A percentile compares a stretch with the other conserved stretches of the same genome.
Evolutionary conservation across 1,140 invertebrate genomes (phyloP).

Genomic region (Bombus balteatus): DNA sequence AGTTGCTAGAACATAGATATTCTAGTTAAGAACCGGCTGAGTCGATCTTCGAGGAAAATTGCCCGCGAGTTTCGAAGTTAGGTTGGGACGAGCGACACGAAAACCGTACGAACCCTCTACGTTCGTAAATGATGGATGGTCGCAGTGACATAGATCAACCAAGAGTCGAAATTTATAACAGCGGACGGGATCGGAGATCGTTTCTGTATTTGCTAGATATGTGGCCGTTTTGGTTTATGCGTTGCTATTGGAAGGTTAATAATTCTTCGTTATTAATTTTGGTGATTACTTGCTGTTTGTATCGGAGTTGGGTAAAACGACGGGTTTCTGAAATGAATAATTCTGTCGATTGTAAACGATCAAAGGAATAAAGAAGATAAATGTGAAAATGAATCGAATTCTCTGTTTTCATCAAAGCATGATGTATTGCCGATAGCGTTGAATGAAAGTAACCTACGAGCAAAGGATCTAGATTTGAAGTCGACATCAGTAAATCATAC

Average conservation of each 20-base stretch:
- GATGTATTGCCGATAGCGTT: neutral
- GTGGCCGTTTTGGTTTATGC: neutral
- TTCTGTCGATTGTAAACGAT: neutral
- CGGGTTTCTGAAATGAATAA: neutral
- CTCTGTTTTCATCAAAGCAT: neutral
- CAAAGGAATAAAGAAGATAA: neutral
- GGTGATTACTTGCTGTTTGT: neutral
- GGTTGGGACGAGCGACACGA: neutral
- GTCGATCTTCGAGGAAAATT: conserved; percentile 2
- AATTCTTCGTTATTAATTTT: conserved; percentile 38
- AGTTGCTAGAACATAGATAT: conserved; percentile 60
- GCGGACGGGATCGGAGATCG: neutral
- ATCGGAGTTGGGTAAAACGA: neutral
- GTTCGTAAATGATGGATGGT: conserved; percentile 5
- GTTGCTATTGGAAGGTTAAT: conserved; percentile 3
- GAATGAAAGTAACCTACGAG: neutral
- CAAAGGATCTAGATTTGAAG: neutral
- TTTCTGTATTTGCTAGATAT: neutral
- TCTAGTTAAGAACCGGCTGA: conserved; percentile 45
- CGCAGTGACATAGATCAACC: neutral
- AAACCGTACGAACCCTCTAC: neutral
- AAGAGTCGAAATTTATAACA: conserved; percentile 11
- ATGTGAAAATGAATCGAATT: neutral
- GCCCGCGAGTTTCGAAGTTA: conserved; percentile 15
- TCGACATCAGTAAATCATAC: conserved; percentile 1